phyloP scores from a whole-genome alignment of 2,888 invertebrate species.

The Plagodis pulveraria region DNA sequence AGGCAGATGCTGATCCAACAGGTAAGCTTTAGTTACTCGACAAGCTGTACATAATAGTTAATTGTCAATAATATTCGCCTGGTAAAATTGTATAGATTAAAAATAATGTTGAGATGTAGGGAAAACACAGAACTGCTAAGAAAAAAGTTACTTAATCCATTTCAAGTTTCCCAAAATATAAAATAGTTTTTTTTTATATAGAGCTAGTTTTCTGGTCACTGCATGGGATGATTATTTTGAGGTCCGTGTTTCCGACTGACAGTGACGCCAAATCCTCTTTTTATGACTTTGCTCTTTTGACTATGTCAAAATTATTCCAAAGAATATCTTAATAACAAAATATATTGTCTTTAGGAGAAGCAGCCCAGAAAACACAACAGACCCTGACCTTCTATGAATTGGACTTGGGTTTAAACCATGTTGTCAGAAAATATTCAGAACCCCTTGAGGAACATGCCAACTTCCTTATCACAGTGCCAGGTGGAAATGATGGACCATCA shows the following conservation, averaged over 20 bases:
- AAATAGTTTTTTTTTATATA: too few species aligned
- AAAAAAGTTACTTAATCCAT: too few species aligned
- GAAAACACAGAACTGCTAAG: too few species aligned
- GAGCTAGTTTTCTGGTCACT: too few species aligned
- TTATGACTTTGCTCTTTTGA: slow-evolving; percentile 51
- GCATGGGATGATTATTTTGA: slow-evolving; percentile 68
- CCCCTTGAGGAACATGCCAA: slow-evolving; percentile 99
- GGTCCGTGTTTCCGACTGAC: slow-evolving; percentile 80
- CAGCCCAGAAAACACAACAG: slow-evolving; percentile 97
- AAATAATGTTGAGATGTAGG: too few species aligned
- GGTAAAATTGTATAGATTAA: too few species aligned
- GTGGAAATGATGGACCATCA: slow-evolving; percentile 99
- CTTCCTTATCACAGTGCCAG: slow-evolving; percentile 98
- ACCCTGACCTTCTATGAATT: slow-evolving; percentile 99
- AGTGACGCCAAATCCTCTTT: slow-evolving; percentile 73
- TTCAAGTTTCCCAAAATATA: too few species aligned
- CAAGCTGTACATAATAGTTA: too few species aligned
- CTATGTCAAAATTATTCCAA: too few species aligned
- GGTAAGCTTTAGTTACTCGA: too few species aligned
- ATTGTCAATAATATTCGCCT: too few species aligned
- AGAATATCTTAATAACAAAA: too few species aligned
- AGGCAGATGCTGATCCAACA: slow-evolving; percentile 97
- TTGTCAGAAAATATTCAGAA: slow-evolving; percentile 99
- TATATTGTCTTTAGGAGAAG: slow-evolving; percentile 97
- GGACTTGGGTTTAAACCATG: slow-evolving; percentile 98